phyloP scores from a whole-genome alignment of 2,113 vertebrate species.

The Boulengeromyrus knoepffleri region DNA sequence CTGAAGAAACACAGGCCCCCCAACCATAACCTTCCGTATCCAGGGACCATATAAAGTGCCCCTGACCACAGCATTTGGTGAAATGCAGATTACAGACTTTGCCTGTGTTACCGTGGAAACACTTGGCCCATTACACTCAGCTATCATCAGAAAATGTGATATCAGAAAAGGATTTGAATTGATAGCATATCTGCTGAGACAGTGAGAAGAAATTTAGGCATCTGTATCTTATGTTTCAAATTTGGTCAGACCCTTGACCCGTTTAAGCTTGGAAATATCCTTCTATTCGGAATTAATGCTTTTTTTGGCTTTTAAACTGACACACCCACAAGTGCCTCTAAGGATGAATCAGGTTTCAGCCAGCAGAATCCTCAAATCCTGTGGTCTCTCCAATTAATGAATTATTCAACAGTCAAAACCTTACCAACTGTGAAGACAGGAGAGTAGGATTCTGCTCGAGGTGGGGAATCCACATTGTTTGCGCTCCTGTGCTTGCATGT shows the following conservation, averaged over 20 bases:
- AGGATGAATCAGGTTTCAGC: not conserved
- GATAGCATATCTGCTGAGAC: not conserved
- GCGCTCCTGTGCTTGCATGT: not conserved
- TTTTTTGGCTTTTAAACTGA: not conserved
- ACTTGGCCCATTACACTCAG: not conserved
- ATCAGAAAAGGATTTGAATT: not conserved
- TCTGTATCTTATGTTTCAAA: not conserved
- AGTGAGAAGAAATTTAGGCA: not conserved
- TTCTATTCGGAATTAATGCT: not conserved
- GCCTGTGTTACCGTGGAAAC: not conserved
- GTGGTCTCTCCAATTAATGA: not conserved
- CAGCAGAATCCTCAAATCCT: not conserved
- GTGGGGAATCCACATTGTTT: not conserved
- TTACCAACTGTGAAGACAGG: not conserved
- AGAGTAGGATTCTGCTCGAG: not conserved
- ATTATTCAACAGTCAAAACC: not conserved
- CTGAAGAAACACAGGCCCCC: not conserved
- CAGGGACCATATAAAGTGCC: not conserved
- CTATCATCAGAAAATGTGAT: not conserved
- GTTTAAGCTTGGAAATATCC: not conserved
- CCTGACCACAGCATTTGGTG: not conserved
- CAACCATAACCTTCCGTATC: not conserved
- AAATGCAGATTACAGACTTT: not conserved
- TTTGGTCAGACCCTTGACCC: not conserved
- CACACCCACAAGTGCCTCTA: not conserved